Evolutionary conservation across 2,113 vertebrate genomes (phyloP), one percentile per base, ranked within the genome.

Genomic region (Athene noctua): DNA sequence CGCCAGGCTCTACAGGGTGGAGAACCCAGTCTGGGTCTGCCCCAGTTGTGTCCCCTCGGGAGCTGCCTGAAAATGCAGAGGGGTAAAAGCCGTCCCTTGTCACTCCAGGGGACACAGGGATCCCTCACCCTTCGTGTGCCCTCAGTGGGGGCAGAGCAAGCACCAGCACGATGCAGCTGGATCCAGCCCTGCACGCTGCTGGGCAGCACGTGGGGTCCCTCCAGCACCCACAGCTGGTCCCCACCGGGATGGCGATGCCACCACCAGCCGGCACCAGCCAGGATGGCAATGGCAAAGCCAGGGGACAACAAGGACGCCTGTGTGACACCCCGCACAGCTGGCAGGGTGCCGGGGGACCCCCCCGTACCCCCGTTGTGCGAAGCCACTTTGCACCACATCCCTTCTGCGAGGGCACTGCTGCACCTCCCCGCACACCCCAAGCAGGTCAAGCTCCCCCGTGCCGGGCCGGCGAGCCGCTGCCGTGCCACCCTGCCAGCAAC

Each of bases 1-100:
- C 4, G 2, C 11, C 0, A 0, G 54, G 42, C 19, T 26, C 55
- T 4, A 22, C 2, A 1, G 27, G 32, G 17, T 47, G 47, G 20
- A 2, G 29, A 47, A 57, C 19, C 46, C 30, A 16, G 47, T 54
- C 66, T 21, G 89, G 71, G 25, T 38, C 62, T 75, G 74, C n/a
- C 51, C 80, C 75, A 27, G 44, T 4, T 1, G 8, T 3, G 2
- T 26, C 36, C 65, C 74, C n/a, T 2, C 0, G 1, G 15, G 74
- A 62, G n/a, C 59, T 15, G 44, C 44, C 65, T 19, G 55, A 17
- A 5, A 44, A 55, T 2, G 22, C 6, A 27, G n/a, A 55, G 68
- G 55, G 68, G 7, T 21, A 72, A 63, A 86, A 59, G 58, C 54
- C 36, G 26, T 19, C 88, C 78, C 65, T n/a, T 47, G 78, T 65